Evolutionary conservation across 2,797 vertebrate genomes (phyloP), one percentile per base, ranked within the genome.

Genomic region (Eulemur coronatus): DNA sequence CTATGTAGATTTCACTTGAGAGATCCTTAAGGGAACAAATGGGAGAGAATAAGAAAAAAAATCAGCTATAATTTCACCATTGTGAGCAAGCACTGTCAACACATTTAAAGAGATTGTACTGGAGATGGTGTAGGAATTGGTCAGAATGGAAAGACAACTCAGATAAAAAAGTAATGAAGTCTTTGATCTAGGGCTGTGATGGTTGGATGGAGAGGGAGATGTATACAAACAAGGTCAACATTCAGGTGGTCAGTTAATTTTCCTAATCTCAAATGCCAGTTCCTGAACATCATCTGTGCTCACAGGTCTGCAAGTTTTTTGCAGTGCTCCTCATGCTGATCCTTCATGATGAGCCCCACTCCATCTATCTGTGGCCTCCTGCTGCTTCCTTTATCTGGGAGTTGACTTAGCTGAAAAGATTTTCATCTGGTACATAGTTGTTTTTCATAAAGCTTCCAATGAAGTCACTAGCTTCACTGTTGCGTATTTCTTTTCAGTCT

Each of bases 381-480:
- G 86, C 50, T 75, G 17, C 61, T 89, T 41, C 48, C 72, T 95
- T 86, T 82, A 70, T 52, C 38, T 92, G 75, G 17, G 2, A 50
- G 15, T 72, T 67, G 57, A 35, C 72, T 61, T 69, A 73, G 65
- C 3, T 76, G 17, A 89, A 95, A 57, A 1, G 0, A 11, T 46
- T 67, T 93, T 48, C 46, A 43, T 52, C 28, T 81, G 15, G 26
- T 15, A 28, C 43, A 61, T 65, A 69, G 86, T 95, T 96, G 63
- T 86, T 67, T 86, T 87, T 55, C 76, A 65, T 33, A 67, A 17
- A 13, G 35, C 20, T 43, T 89, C 55, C 14, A 11, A 28, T 52
- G 67, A 89, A 84, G 67, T 63, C 59, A 33, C 35, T 91, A 75
- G 30, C 73, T 97, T 97, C 72, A 26, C 13, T 28, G 24, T 63